Percentiles rank a stretch among this genome's conserved stretches.
Conservation (phyloP, 2,113 vertebrate species). For the Sylvietta virens region DNA sequence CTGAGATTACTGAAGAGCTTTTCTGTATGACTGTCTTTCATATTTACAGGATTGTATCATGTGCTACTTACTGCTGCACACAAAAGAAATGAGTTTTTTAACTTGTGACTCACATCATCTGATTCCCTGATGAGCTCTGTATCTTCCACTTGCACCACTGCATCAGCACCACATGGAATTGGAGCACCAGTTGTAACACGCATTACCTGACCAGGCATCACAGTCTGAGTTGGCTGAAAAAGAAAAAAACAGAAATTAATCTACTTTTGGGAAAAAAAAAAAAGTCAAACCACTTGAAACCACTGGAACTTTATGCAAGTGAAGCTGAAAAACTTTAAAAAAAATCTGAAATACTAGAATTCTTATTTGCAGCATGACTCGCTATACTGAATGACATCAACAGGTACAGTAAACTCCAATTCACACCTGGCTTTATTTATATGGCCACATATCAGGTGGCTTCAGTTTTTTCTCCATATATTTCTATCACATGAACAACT, state of each 20-base stretch:
- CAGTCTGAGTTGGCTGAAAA: slow-evolving; percentile 93
- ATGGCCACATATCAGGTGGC: background rate
- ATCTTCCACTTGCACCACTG: slow-evolving; percentile 97
- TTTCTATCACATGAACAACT: background rate
- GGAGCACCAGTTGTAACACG: slow-evolving; percentile 97
- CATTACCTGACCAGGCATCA: slow-evolving; percentile 99
- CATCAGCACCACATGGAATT: slow-evolving; percentile 98
- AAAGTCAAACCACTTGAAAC: background rate
- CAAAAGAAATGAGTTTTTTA: slow-evolving; percentile 5
- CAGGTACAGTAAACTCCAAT: background rate
- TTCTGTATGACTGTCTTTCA: background rate
- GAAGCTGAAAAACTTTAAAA: too few species aligned
- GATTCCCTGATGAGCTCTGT: slow-evolving; percentile 98
- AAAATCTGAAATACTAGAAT: background rate
- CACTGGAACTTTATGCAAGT: background rate
- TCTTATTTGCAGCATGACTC: background rate
- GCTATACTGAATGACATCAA: background rate
- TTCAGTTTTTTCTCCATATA: background rate
- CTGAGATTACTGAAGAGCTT: background rate
- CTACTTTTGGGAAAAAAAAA: background rate
- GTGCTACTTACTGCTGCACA: background rate
- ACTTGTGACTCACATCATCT: slow-evolving; percentile 86
- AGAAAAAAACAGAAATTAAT: background rate
- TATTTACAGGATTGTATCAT: background rate
- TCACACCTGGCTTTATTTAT: background rate